Base-by-base conservation (phyloP, 2,797 vertebrate species). In the Pipistrellus kuhlii region DNA sequence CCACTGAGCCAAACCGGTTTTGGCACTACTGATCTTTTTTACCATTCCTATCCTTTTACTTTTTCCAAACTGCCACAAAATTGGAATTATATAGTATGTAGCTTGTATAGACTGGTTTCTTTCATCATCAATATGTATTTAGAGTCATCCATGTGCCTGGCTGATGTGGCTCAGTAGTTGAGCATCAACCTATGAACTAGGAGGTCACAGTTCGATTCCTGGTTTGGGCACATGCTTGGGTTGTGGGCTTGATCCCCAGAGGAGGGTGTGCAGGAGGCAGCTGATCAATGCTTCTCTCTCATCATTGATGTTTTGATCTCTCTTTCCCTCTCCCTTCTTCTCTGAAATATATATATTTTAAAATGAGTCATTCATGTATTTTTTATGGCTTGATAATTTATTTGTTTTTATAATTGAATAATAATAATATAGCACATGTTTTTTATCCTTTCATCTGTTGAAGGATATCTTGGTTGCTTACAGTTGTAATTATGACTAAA, bases 361-460 rank as follows among this genome's bases (percentile, higher is more conserved):
- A 59, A 62, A 62, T 62, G 48, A 84, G 55, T 88, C 30, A 81
- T 32, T 17, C 35, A 48, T 21, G 0, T 77, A 25, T 82, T 77
- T 51, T n/a, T n/a, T 51, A 30, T 80, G 46, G 46, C 48, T 88
- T 71, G 13, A 38, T 32, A 85, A 59, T 62, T 69, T 35, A 51
- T 88, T 90, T 59, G 9, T 80, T 84, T 88, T 87, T 80, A 95
- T 76, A 68, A 85, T 41, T 62, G 80, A 93, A n/a, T 86, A 73
- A 59, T 78, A 68, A 78, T 91, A 62, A 62, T 62, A 62, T 62
- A 62, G 62, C 25, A 17, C 6, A 72, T 44, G 51, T 27, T 69
- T 30, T 30, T 78, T 88, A 48, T 68, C 13, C 6, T 81, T 84
- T 85, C 27, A 23, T 18, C 5, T 71, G 5, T 30, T 59, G 21